Conservation (phyloP, 2,888 invertebrate species). For the Hyposoter dolosus region DNA sequence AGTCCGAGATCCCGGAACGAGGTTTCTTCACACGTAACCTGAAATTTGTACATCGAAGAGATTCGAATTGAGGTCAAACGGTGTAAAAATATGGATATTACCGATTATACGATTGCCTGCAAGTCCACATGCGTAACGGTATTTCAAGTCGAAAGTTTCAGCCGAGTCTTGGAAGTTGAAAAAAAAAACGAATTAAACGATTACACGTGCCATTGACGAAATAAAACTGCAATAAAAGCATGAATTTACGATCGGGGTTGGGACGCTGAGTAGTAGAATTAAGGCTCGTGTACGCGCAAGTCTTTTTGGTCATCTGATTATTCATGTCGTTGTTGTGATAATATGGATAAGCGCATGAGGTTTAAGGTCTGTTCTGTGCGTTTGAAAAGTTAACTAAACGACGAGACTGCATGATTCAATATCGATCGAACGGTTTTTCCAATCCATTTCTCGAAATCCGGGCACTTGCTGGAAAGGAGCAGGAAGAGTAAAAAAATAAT, state of each 20-base stretch:
- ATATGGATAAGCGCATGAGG: not conserved
- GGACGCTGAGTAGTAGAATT: constrained; percentile 2
- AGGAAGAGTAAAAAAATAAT: no score
- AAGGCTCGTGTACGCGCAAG: not conserved
- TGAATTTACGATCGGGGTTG: constrained; percentile 29
- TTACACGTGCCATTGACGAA: constrained; percentile 3
- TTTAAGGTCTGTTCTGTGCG: no score
- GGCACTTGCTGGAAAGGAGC: no score
- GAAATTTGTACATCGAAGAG: constrained; percentile 53
- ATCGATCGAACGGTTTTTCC: no score
- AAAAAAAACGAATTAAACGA: constrained; percentile 18
- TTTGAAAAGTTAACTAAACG: no score
- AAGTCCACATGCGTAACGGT: constrained; percentile 14
- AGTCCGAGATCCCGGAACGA: constrained; percentile 20
- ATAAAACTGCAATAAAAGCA: constrained; percentile 48
- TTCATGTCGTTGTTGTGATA: constrained; percentile 28
- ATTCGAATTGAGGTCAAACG: constrained; percentile 45
- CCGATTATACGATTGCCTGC: constrained; percentile 50
- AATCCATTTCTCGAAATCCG: no score
- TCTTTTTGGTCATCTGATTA: constrained; percentile 18
- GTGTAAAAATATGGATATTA: constrained; percentile 51
- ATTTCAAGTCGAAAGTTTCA: constrained; percentile 37
- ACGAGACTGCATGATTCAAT: no score
- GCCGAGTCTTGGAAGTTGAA: constrained; percentile 28
- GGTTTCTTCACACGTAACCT: constrained; percentile 26